Evolutionary conservation across 1,140 invertebrate species (phyloP), one percentile per base, ranked within the genome.

Genomic region (Telenomus remus): DNA sequence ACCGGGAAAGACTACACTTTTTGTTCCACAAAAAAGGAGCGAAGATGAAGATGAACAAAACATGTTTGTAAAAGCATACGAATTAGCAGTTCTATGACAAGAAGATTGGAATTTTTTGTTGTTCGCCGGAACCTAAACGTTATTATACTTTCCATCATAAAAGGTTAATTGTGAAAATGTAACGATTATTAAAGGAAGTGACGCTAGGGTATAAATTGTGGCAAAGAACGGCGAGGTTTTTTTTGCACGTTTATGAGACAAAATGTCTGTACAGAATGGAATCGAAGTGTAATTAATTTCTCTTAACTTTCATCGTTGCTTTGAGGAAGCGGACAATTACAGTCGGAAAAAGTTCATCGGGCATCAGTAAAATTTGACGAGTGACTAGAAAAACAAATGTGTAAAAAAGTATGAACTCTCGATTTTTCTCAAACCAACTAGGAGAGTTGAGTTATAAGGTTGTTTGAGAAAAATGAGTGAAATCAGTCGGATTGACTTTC

Each of bases 301-400:
- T 66, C 70, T 19, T 57, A 61, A 74, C 70, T 74, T 74, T 74
- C 70, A 66, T 66, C 63, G 34, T 13, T 8, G 46, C 54, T 56
- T 55, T 74, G 70, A 74, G 70, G 70, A 74, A 74, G 51, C 51
- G 63, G 34, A 74, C 56, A 66, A 74, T 74, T 74, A 74, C 48
- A 2, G 59, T 59, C 47, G 53, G 64, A 59, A 74, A 74, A 66
- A 12, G 13, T 65, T 73, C 59, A 55, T 47, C 60, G 53, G 48
- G 69, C 48, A 55, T 53, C 27, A 15, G 51, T 43, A 60, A 65
- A 72, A 42, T 65, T 72, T 43, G 47, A 5, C 39, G 48, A 13
- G 6, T 44, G 43, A 42, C 4, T 13, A 34, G 37, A 55, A 54
- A 65, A 73, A 64, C 43, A 50, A 59, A 44, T 27, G 19, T 3